Evolutionary conservation across 2,888 invertebrate species (phyloP), one percentile per base, ranked within the genome.

Genomic region (Euclidia mi): DNA sequence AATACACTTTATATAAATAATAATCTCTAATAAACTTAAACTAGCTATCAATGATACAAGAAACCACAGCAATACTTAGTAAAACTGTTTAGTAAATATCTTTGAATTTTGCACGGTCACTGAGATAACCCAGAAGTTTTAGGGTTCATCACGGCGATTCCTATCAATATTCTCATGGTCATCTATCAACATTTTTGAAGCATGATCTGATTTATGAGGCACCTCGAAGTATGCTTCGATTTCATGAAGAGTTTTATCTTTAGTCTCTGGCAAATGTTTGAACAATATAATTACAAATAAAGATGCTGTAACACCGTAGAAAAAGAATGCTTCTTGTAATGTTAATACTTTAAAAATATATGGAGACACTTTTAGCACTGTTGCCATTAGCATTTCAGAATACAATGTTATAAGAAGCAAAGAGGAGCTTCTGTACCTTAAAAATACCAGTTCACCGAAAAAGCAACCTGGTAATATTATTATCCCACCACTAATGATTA

Each of bases 401-500:
- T 45, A 37, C 11, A 66, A 32, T 1, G 66, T 68, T 0, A 71
- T 50, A 4, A 78, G 32, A 3, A 66, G 50, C n/a, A 66, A 63
- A 7, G 63, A 62, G 1, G 52, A 47, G 15, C 69, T 73, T 66
- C 68, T 75, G 15, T 58, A 72, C 29, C 49, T 70, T 10, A 68
- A 46, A 3, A 75, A 68, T 20, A 76, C 61, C 1, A 79, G 11
- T 56, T 80, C 79, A 0, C 73, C 70, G 10, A 61, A 69, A 10
- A 84, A 52, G 0, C 70, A 60, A 7, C 52, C 42, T 0, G 65
- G 56, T 53, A 82, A 59, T 6, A 80, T 78, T 47, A 80, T 58
- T 2, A 80, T 78, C 2, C 83, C 80, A 40, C 71, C 64, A 45
- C 77, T 72, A 11, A 82, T 68, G 3, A 76, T 62, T 14, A 85